Conservation (phyloP, 1,140 invertebrate genomes). For the Harpegnathos saltator region DNA sequence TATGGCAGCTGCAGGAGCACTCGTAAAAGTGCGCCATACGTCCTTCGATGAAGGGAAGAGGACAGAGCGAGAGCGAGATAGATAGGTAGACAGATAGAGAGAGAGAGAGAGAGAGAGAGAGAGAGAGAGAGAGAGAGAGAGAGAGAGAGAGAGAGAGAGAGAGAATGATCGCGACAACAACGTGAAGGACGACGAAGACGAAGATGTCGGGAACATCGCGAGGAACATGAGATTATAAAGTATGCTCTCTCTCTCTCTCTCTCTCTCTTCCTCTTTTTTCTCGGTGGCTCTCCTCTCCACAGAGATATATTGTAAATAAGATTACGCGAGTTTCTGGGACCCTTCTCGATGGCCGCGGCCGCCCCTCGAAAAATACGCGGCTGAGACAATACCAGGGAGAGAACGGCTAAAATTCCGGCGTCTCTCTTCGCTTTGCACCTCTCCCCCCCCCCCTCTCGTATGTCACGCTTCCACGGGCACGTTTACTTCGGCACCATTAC, state of each 20-base stretch:
- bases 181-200: no score
- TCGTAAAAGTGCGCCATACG: slow-evolving; percentile 35
- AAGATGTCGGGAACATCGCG: slow-evolving; percentile 22
- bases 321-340: slow-evolving; percentile 78
- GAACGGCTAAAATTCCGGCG: slow-evolving; percentile 83
- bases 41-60: neutral
- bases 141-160: neutral
- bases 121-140: neutral
- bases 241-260: neutral
- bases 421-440: no score
- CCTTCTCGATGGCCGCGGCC: slow-evolving; percentile 47
- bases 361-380: slow-evolving; percentile 80
- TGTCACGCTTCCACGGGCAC: no score
- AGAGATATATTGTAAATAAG: slow-evolving; percentile 85
- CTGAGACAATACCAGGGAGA: slow-evolving; percentile 82
- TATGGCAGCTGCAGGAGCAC: neutral
- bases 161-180: slow-evolving; percentile 15
- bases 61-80: neutral
- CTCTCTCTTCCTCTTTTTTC: neutral
- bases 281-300: slow-evolving; percentile 11
- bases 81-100: no score
- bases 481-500: slow-evolving; percentile 74
- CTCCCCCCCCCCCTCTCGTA: no score
- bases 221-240: slow-evolving; percentile 45
- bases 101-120: neutral